Percentiles rank a stretch among this genome's conserved stretches.
phyloP scores from a whole-genome alignment of 1,140 invertebrate species.

The Penaeus japonicus region DNA sequence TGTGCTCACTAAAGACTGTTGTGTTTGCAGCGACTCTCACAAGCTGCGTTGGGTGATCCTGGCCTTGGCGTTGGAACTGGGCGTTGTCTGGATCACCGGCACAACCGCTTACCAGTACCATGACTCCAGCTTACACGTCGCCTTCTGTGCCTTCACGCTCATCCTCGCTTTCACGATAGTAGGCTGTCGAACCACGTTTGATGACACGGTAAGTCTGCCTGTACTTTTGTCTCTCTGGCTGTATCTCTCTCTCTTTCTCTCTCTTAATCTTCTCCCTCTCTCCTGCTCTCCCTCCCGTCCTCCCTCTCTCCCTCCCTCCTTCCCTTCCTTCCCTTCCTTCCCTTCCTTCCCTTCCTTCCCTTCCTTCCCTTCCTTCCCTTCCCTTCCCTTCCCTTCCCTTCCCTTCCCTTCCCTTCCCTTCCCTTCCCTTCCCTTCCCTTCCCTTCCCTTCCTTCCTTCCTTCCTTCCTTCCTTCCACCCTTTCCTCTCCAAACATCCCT shows the following conservation, averaged over 20 bases:
- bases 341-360: no score
- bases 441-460: no score
- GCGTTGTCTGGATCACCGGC: neutral
- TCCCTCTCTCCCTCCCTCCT: no score
- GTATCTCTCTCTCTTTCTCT: no score
- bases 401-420: no score
- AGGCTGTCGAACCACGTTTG: slow-evolving; percentile 42
- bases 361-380: no score
- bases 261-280: no score
- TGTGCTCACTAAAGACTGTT: neutral
- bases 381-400: no score
- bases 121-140: neutral
- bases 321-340: no score
- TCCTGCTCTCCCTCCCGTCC: no score
- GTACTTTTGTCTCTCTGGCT: neutral
- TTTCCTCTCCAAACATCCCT: neutral
- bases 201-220: slow-evolving; percentile 46
- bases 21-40: slow-evolving; percentile 20
- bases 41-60: slow-evolving; percentile 47
- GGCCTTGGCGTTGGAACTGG: slow-evolving; percentile 27
- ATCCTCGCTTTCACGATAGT: slow-evolving; percentile 53
- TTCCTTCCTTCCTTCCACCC: no score
- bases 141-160: slow-evolving; percentile 39
- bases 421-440: no score
- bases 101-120: neutral